Evolutionary conservation across 1,140 invertebrate genomes (phyloP).

Genomic region (Globodera rostochiensis): DNA sequence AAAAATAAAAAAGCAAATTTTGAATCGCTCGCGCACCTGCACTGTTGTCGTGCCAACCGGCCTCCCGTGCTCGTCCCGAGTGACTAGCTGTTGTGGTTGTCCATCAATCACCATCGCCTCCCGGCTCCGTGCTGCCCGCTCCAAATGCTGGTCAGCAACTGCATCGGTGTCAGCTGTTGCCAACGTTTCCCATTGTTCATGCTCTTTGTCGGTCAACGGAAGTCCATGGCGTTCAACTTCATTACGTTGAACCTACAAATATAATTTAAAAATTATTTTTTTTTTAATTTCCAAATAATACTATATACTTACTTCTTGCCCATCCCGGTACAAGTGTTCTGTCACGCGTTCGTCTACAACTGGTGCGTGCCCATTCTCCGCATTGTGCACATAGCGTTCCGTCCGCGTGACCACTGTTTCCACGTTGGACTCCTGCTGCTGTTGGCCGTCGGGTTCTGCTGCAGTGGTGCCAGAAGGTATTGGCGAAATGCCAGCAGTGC

Average conservation of each 20-base stretch:
- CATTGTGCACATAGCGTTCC: slow-evolving; percentile 51
- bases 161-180: slow-evolving; percentile 29
- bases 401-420: slow-evolving; percentile 50
- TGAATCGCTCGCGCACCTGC: neutral
- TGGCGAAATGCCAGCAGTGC: slow-evolving; percentile 10
- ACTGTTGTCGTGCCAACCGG: slow-evolving; percentile 22
- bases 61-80: slow-evolving; percentile 7
- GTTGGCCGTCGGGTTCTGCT: neutral
- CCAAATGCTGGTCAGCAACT: slow-evolving; percentile 33
- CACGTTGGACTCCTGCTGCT: slow-evolving; percentile 20
- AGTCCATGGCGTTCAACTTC: slow-evolving; percentile 46
- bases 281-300: neutral
- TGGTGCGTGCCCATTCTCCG: slow-evolving; percentile 39
- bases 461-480: neutral
- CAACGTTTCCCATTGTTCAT: slow-evolving; percentile 49
- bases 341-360: slow-evolving; percentile 62
- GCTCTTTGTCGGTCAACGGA: slow-evolving; percentile 59
- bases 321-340: slow-evolving; percentile 56
- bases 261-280: slow-evolving; percentile 7
- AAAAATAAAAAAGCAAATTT: neutral
- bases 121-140: slow-evolving; percentile 37
- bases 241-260: slow-evolving; percentile 43
- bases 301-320: slow-evolving; percentile 27
- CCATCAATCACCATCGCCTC: slow-evolving; percentile 51
- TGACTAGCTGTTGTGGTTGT: slow-evolving; percentile 26